These are phyloP conservation scores for Patiria miniata DNA, from an alignment of 35 echinoderm and acorn worm species.

Conservation along the genomic window DNA sequence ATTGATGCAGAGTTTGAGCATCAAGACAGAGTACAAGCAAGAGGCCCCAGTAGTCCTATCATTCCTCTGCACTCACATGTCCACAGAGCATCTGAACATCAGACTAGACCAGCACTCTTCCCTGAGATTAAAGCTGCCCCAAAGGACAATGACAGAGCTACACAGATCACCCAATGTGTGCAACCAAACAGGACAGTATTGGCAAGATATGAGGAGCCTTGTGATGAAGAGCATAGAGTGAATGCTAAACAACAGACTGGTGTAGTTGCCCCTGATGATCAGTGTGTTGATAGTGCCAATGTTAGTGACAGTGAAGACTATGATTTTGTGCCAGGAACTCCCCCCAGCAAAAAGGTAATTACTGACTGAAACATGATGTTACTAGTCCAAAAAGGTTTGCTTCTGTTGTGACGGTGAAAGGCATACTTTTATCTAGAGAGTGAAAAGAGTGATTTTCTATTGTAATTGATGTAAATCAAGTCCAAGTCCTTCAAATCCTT, in stretches of 20 bases:
- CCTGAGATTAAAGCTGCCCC: not conserved
- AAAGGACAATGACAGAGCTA: conserved; percentile 5
- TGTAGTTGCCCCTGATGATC: too few relatives aligned
- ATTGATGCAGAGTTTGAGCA: too few relatives aligned
- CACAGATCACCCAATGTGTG: conserved; percentile 48
- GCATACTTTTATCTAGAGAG: too few relatives aligned
- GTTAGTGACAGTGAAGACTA: conserved; percentile 59
- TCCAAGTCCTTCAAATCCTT: too few relatives aligned
- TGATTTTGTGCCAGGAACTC: conserved; percentile 83
- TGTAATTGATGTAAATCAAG: too few relatives aligned
- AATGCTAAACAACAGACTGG: not conserved
- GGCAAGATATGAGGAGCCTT: not conserved
- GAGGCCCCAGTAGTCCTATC: not conserved
- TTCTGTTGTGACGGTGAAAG: too few relatives aligned
- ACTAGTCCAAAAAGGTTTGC: too few relatives aligned
- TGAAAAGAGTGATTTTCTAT: too few relatives aligned
- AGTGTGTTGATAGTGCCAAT: not conserved
- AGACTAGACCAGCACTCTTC: not conserved
- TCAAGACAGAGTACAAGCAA: not conserved
- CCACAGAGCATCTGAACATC: not conserved
- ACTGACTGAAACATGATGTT: too few relatives aligned
- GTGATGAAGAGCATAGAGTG: conserved; percentile 17
- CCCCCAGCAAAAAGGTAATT: conserved; percentile 87
- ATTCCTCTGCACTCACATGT: not conserved
- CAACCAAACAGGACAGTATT: conserved; percentile 27